Conservation (phyloP, 2,888 invertebrate genomes). For the Nephrotoma guestfalica region DNA sequence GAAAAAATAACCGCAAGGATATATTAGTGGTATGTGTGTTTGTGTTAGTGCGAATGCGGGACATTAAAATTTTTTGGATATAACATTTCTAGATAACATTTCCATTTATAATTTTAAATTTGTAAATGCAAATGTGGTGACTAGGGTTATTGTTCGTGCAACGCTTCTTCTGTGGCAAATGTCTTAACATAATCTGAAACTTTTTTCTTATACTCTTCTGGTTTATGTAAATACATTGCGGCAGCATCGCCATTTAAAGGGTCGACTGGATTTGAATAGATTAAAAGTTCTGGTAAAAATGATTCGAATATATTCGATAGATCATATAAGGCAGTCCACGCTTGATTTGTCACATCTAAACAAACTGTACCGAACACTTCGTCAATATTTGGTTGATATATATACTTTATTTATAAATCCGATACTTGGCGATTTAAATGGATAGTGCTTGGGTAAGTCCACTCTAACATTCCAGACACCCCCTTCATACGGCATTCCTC, state of each 20-base stretch:
- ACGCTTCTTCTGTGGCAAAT: conserved; percentile 95
- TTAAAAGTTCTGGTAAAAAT: conserved; percentile 96
- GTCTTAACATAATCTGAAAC: conserved; percentile 97
- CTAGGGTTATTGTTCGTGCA: conserved; percentile 84
- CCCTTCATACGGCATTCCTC: conserved; percentile 95
- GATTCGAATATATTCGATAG: conserved; percentile 99
- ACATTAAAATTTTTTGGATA: too few relatives aligned
- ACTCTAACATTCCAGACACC: conserved; percentile 99
- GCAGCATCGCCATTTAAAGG: conserved; percentile 99
- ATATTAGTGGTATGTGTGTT: too few relatives aligned
- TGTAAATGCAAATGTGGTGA: too few relatives aligned
- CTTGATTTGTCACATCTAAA: conserved; percentile 98
- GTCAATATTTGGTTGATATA: conserved; percentile 99
- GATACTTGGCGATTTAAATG: conserved; percentile 99
- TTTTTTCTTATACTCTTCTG: conserved; percentile 99
- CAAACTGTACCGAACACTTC: conserved; percentile 99
- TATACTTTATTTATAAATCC: conserved; percentile 99
- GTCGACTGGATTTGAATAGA: conserved; percentile 99
- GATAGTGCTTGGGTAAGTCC: conserved; percentile 98
- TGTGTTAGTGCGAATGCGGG: too few relatives aligned
- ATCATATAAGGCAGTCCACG: conserved; percentile 99
- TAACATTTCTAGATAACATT: too few relatives aligned
- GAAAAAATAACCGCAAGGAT: too few relatives aligned
- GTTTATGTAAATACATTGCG: conserved; percentile 98
- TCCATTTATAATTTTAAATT: too few relatives aligned